Conservation (phyloP, 2,888 invertebrate genomes). For the Acanthacorydalis orientalis region DNA sequence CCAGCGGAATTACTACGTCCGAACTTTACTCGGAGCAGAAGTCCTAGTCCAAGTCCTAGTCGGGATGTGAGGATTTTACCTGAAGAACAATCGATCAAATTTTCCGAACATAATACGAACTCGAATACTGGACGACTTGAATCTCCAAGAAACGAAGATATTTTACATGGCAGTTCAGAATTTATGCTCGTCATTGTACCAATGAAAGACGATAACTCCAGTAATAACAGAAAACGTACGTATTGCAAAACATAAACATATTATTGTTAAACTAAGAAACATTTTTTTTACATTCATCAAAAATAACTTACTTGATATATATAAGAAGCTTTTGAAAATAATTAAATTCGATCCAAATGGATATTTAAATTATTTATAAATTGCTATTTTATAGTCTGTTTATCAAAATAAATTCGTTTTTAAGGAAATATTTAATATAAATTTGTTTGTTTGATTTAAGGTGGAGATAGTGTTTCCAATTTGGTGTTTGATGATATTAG, state of each 20-base stretch:
- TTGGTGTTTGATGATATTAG: conserved; percentile 46
- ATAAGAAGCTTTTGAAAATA: no score
- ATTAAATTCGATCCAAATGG: no score
- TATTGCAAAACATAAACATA: conserved; percentile 5
- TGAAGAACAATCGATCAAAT: conserved; percentile 5
- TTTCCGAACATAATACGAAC: conserved; percentile 3
- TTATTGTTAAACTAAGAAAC: no score
- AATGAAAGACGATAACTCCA: conserved; percentile 26
- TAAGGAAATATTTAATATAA: background rate
- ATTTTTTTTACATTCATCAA: no score
- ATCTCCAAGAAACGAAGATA: conserved; percentile 17
- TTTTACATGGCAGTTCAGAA: conserved; percentile 52
- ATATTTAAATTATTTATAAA: no score
- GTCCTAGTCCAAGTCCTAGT: conserved; percentile 13
- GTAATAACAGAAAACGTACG: conserved; percentile 17
- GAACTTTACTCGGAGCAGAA: conserved; percentile 8
- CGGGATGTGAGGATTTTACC: background rate
- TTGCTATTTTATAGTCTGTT: no score
- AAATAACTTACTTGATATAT: no score
- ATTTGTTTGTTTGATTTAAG: conserved; percentile 8
- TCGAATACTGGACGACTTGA: conserved; percentile 5
- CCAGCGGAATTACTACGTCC: conserved; percentile 3
- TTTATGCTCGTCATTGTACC: conserved; percentile 65
- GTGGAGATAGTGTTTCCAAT: conserved; percentile 11
- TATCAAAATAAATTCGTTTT: background rate